A percentile compares a stretch with the other conserved stretches of the same genome.
phyloP scores from a whole-genome alignment of 2,888 invertebrate genomes.

The Oxytorus armatus region DNA sequence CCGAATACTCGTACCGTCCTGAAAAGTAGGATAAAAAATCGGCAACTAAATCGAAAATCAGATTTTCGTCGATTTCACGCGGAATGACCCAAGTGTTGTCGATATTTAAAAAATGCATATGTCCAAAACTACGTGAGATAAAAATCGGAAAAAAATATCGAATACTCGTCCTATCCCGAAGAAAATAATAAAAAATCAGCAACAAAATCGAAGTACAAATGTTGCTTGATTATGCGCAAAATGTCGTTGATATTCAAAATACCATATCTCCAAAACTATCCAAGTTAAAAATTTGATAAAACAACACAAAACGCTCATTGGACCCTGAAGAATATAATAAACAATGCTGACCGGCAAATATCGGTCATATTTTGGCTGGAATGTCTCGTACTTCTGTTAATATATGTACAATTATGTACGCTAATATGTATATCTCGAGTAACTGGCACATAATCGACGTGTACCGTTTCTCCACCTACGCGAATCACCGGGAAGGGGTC shows the following conservation, averaged over 20 bases:
- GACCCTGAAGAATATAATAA: background rate
- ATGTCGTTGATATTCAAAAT: background rate
- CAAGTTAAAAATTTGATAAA: background rate
- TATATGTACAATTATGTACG: conserved; percentile 26
- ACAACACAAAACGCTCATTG: background rate
- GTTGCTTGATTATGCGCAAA: background rate
- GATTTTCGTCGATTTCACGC: background rate
- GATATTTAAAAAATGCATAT: conserved; percentile 8
- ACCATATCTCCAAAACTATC: background rate
- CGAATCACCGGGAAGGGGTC: conserved; percentile 32
- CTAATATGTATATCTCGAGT: conserved; percentile 3
- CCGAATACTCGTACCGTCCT: background rate
- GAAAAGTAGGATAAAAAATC: background rate
- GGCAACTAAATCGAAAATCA: background rate
- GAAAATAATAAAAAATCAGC: background rate
- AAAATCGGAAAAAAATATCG: conserved; percentile 21
- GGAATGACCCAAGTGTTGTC: background rate
- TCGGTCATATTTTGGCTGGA: conserved; percentile 13
- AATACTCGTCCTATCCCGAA: background rate
- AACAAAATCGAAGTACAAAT: background rate
- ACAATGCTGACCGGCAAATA: conserved; percentile 1
- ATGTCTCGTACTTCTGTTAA: background rate
- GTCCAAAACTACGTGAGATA: background rate
- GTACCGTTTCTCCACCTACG: conserved; percentile 60
- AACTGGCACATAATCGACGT: conserved; percentile 65